Evolutionary conservation across 1,140 invertebrate species (phyloP).

Genomic region (Caenorhabditis briggsae): DNA sequence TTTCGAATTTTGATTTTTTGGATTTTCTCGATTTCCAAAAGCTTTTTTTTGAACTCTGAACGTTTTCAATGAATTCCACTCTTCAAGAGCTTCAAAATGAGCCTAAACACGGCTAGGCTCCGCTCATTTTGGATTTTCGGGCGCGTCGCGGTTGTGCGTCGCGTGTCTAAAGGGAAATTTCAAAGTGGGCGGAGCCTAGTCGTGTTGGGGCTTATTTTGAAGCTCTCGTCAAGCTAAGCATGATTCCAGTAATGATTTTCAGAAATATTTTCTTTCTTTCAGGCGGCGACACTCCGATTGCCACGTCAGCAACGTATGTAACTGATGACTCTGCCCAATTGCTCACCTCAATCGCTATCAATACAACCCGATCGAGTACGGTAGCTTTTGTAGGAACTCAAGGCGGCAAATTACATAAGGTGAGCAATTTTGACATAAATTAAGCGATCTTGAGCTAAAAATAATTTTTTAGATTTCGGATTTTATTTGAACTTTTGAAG

Average conservation of each 20-base stretch:
- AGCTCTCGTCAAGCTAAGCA: no score
- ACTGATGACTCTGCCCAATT: constrained; percentile 65
- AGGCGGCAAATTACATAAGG: constrained; percentile 72
- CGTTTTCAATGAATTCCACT: no score
- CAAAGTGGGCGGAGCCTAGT: no score
- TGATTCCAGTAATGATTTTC: not conserved
- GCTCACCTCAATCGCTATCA: constrained; percentile 69
- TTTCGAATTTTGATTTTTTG: no score
- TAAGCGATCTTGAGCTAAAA: not conserved
- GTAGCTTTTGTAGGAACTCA: constrained; percentile 77
- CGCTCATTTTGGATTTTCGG: no score
- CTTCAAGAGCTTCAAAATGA: no score
- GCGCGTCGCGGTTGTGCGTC: no score
- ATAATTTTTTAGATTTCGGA: not conserved
- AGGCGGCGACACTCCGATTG: constrained; percentile 74
- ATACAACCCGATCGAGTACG: constrained; percentile 71
- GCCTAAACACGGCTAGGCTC: no score
- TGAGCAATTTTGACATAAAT: constrained; percentile 34
- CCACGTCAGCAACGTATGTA: constrained; percentile 63
- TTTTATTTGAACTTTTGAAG: constrained; percentile 25
- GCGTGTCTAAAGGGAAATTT: no score
- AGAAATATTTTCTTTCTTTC: not conserved
- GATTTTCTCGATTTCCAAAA: no score
- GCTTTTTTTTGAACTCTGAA: no score
- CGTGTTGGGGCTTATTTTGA: no score